Percentiles rank a stretch among this genome's conserved stretches.
These are phyloP conservation scores for Hipparchia sbordonii DNA, from an alignment of 2,888 invertebrate species.

Conservation along the genomic window DNA sequence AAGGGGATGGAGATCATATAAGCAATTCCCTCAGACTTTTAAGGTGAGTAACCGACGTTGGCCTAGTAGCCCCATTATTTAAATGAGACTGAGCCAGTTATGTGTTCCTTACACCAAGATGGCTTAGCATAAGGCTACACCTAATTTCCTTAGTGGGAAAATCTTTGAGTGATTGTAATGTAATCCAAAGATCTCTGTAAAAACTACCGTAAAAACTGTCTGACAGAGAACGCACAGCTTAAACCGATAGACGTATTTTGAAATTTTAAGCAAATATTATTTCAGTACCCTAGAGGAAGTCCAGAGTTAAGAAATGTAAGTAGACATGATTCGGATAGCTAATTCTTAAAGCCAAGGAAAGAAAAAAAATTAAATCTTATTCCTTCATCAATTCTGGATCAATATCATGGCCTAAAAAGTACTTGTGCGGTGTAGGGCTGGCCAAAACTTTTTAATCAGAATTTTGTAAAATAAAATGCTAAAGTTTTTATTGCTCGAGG, in stretches of 20 bases:
- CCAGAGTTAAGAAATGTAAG: no score
- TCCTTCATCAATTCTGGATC: background rate
- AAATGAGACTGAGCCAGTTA: conserved; percentile 1
- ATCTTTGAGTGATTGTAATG: background rate
- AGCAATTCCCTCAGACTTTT: conserved; percentile 19
- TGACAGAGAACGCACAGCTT: no score
- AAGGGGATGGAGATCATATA: conserved; percentile 19
- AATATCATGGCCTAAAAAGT: background rate
- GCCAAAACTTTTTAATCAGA: background rate
- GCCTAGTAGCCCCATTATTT: conserved; percentile 5
- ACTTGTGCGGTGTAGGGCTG: background rate
- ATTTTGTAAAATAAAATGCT: conserved; percentile 8
- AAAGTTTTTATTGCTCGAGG: conserved; percentile 14
- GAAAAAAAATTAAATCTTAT: no score
- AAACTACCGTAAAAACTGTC: no score
- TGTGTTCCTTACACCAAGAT: background rate
- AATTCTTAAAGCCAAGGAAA: background rate
- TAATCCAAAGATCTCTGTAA: no score
- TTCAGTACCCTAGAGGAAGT: no score
- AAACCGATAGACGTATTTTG: no score
- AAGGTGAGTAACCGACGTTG: conserved; percentile 2
- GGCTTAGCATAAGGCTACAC: background rate
- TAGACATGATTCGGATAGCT: no score
- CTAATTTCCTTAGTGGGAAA: background rate
- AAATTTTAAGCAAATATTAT: no score